Percentiles rank a stretch among this genome's conserved stretches.
Conservation (phyloP, 2,113 vertebrate species). For the Lophura nycthemera region DNA sequence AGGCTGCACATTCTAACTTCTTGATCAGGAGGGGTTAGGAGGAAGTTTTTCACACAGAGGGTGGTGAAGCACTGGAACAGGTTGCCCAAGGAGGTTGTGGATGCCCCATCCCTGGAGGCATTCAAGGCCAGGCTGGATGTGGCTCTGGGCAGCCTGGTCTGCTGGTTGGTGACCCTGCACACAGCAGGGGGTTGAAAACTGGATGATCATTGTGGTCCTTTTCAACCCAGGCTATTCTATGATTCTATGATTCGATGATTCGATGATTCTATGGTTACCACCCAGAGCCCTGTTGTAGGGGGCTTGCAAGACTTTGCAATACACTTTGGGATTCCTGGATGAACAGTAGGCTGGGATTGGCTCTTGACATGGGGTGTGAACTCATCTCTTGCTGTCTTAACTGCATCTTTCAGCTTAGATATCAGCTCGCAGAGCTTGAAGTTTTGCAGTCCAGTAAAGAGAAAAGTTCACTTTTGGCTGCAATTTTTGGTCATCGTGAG, state of each 20-base stretch:
- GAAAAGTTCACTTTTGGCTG: neutral
- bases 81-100: too few species aligned
- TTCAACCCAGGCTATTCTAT: too few species aligned
- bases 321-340: neutral
- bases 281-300: neutral
- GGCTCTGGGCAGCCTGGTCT: too few species aligned
- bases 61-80: too few species aligned
- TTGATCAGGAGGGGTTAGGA: neutral
- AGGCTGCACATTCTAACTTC: neutral
- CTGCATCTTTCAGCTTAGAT: neutral
- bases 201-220: too few species aligned
- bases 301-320: neutral
- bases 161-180: too few species aligned
- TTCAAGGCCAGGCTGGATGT: too few species aligned
- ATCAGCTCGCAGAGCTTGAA: neutral
- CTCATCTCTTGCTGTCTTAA: neutral
- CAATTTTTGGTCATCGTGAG: fast-evolving
- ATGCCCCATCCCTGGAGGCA: too few species aligned
- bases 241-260: too few species aligned
- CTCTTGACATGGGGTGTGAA: neutral
- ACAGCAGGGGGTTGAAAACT: too few species aligned
- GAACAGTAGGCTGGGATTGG: neutral
- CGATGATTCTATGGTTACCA: neutral
- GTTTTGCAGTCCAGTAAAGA: neutral
- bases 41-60: too few species aligned